Conservation (phyloP, 2,888 invertebrate genomes). For the Tipula confusa region DNA sequence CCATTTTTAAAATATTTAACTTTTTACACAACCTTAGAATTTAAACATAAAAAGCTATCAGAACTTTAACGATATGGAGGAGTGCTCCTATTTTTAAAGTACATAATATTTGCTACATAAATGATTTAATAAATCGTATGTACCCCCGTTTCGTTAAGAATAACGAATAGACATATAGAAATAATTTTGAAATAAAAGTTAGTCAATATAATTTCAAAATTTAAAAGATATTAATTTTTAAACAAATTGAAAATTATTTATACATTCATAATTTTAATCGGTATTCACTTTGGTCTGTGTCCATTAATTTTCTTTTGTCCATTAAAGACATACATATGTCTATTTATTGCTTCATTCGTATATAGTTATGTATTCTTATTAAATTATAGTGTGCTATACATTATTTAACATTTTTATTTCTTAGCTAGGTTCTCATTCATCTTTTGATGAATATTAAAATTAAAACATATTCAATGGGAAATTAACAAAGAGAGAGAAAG, state of each 20-base stretch:
- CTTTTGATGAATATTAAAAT: not conserved
- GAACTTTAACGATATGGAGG: no score
- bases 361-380: not conserved
- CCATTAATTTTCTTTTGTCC: not conserved
- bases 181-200: no score
- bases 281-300: not conserved
- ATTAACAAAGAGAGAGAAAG: not conserved
- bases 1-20: no score
- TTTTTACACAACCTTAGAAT: no score
- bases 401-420: not conserved
- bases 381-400: not conserved
- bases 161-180: no score
- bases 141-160: no score
- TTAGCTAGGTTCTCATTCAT: not conserved
- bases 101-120: no score
- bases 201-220: no score
- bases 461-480: not conserved
- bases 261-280: not conserved
- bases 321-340: not conserved
- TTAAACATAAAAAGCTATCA: no score
- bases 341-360: not conserved
- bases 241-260: not conserved
- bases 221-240: no score
- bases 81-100: no score
- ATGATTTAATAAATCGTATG: no score